These are phyloP conservation scores for Trachymyrmex septentrionalis DNA, from an alignment of 1,140 invertebrate genomes.

Conservation along the genomic window DNA sequence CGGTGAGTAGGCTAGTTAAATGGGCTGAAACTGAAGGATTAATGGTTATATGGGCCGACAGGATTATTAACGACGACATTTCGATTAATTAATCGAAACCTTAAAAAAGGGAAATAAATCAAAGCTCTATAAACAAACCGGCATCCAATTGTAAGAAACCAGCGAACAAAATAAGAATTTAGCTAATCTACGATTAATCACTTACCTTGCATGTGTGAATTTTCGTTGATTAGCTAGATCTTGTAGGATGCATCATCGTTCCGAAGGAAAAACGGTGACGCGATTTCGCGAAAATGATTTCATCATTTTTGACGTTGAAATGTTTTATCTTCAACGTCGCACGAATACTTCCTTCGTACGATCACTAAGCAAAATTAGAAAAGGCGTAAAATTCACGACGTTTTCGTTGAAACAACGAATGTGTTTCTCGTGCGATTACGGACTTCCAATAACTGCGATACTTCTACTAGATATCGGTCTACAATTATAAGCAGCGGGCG, in stretches of 20 bases:
- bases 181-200: slow-evolving; percentile 32
- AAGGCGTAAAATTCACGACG: slow-evolving; percentile 6
- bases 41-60: slow-evolving; percentile 13
- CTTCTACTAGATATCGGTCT: slow-evolving; percentile 37
- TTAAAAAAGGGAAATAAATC: slow-evolving; percentile 31
- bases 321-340: neutral
- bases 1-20: slow-evolving; percentile 57
- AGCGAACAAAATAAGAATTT: slow-evolving; percentile 1
- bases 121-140: slow-evolving; percentile 11
- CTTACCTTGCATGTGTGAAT: neutral
- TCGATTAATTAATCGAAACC: slow-evolving; percentile 59
- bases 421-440: slow-evolving; percentile 53
- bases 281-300: neutral
- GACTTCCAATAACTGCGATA: slow-evolving; percentile 47
- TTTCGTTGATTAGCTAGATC: slow-evolving; percentile 35
- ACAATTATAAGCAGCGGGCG: slow-evolving; percentile 6
- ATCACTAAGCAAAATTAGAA: slow-evolving; percentile 20
- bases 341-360: slow-evolving; percentile 20
- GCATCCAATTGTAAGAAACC: slow-evolving; percentile 1
- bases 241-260: neutral
- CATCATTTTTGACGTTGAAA: neutral
- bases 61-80: slow-evolving; percentile 33
- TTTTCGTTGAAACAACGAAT: slow-evolving; percentile 34
- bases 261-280: slow-evolving; percentile 5
- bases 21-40: slow-evolving; percentile 43